These are phyloP conservation scores for Heteractis magnifica DNA, from an alignment of 92 coral and sea anemone genomes.

Conservation along the genomic window DNA sequence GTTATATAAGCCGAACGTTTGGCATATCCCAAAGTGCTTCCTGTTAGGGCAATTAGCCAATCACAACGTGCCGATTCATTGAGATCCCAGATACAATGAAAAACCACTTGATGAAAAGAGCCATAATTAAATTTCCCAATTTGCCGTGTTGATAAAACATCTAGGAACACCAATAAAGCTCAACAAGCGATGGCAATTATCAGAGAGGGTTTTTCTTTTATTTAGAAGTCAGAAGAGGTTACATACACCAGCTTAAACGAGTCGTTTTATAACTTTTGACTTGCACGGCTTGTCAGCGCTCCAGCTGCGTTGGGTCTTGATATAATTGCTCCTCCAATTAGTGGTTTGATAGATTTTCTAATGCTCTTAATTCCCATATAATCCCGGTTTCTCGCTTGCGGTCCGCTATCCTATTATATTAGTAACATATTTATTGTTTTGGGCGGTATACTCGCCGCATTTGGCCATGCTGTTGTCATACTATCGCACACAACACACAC, in stretches of 20 bases:
- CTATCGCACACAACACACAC: neutral
- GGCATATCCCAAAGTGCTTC: slow-evolving; percentile 1
- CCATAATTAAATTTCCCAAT: slow-evolving; percentile 24
- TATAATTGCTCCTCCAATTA: slow-evolving; percentile 87
- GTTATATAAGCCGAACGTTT: slow-evolving; percentile 25
- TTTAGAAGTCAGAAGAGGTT: neutral
- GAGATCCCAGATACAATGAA: slow-evolving; percentile 62
- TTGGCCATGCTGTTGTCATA: slow-evolving; percentile 1
- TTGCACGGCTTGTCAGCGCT: slow-evolving; percentile 16
- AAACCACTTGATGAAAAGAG: slow-evolving; percentile 57
- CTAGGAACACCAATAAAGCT: neutral
- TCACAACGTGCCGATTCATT: slow-evolving; percentile 49
- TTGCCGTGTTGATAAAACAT: slow-evolving; percentile 13
- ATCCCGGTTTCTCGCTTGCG: slow-evolving; percentile 68
- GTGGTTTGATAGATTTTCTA: slow-evolving; percentile 80
- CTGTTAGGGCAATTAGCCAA: slow-evolving; percentile 48
- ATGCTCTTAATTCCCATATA: slow-evolving; percentile 85
- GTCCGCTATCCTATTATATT: slow-evolving; percentile 73
- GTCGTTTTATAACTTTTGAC: neutral
- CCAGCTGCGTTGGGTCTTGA: slow-evolving; percentile 24
- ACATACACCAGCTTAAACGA: neutral
- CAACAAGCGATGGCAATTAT: neutral
- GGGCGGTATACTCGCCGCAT: slow-evolving; percentile 69
- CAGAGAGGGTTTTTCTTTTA: neutral
- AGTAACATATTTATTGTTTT: slow-evolving; percentile 56